Percentiles rank a stretch among this genome's conserved stretches.
These are phyloP conservation scores for Esox niger DNA, from an alignment of 2,113 vertebrate genomes.

Conservation along the genomic window DNA sequence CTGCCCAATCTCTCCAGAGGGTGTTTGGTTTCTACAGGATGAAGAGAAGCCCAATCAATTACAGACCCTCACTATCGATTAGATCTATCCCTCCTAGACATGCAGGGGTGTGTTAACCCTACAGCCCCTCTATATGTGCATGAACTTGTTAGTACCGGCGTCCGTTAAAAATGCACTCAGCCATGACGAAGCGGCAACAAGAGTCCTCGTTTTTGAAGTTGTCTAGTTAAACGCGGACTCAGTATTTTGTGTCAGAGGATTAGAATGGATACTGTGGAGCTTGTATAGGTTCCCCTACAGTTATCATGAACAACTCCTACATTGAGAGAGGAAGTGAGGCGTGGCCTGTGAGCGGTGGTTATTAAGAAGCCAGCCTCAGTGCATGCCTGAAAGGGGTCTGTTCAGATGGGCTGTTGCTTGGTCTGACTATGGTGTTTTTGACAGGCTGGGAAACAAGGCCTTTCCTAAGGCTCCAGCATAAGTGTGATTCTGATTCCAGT, in stretches of 20 bases:
- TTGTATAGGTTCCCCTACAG: not conserved
- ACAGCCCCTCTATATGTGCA: not conserved
- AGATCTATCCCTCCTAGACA: slow-evolving; percentile 5
- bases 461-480: too few relatives aligned
- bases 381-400: not conserved
- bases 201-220: not conserved
- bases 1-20: not conserved
- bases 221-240: not conserved
- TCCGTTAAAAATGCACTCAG: not conserved
- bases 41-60: slow-evolving; percentile 28
- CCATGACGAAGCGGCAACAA: not conserved
- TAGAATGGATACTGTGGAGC: not conserved
- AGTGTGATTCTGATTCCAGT: too few relatives aligned
- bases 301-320: too few relatives aligned
- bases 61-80: slow-evolving; percentile 17
- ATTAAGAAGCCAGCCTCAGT: slow-evolving; percentile 14
- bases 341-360: slow-evolving; percentile 1
- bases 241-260: not conserved
- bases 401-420: not conserved
- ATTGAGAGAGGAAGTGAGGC: not conserved
- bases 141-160: not conserved
- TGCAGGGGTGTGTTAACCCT: not conserved
- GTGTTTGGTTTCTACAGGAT: slow-evolving; percentile 21
- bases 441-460: too few relatives aligned
- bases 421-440: not conserved